These are phyloP conservation scores for Varecia variegata DNA, from an alignment of 2,797 vertebrate genomes.

Conservation along the genomic window DNA sequence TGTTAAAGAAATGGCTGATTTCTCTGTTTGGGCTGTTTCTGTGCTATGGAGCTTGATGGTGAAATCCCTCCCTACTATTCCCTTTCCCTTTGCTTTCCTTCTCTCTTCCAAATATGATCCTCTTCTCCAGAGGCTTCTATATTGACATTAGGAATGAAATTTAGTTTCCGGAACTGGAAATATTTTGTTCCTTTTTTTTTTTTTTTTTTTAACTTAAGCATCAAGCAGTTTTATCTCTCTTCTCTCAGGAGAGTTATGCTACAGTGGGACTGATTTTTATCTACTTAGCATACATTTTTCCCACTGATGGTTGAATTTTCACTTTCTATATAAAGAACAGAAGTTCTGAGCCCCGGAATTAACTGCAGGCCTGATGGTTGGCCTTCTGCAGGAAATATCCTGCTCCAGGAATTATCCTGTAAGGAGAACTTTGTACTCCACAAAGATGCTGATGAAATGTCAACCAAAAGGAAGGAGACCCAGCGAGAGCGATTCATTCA, in stretches of 20 bases:
- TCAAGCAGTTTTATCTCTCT: slow-evolving; percentile 81
- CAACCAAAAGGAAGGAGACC: neutral
- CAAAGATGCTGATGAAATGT: neutral
- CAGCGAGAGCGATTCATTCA: neutral
- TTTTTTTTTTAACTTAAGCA: slow-evolving; percentile 74
- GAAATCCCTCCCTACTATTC: neutral
- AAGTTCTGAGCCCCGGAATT: slow-evolving; percentile 71
- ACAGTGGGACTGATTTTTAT: slow-evolving; percentile 84
- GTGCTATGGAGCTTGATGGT: neutral
- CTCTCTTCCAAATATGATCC: slow-evolving; percentile 72
- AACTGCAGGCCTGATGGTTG: slow-evolving; percentile 61
- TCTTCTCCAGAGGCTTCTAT: slow-evolving; percentile 82
- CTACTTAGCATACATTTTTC: slow-evolving; percentile 83
- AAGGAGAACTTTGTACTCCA: neutral
- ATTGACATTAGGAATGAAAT: slow-evolving; percentile 81
- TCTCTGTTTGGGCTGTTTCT: neutral
- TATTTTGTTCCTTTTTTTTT: slow-evolving; percentile 79
- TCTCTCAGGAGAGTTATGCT: slow-evolving; percentile 83
- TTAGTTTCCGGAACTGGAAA: slow-evolving; percentile 83
- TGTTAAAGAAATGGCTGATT: neutral
- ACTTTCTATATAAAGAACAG: slow-evolving; percentile 83
- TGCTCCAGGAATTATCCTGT: neutral
- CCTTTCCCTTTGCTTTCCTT: slow-evolving; percentile 63
- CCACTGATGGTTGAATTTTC: slow-evolving; percentile 83
- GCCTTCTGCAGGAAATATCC: neutral